Conservation (phyloP, 2,888 invertebrate genomes). For the Clanis bilineata region DNA sequence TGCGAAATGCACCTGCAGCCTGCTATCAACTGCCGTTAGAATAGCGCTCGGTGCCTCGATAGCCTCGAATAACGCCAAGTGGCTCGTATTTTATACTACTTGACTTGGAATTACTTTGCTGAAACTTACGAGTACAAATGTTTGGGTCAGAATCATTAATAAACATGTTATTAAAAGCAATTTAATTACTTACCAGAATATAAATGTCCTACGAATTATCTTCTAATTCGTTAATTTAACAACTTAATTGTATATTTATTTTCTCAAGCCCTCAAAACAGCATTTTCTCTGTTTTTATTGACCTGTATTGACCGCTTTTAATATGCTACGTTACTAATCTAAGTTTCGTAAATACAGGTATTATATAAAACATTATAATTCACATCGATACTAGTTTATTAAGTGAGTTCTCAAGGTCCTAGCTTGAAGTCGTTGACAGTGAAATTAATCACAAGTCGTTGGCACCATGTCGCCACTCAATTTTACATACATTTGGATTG, state of each 20-base stretch:
- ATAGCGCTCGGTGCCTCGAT: neutral
- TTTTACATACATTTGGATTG: neutral
- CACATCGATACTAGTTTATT: neutral
- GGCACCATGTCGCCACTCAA: neutral
- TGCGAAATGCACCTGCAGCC: conserved; percentile 4
- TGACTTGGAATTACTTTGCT: neutral
- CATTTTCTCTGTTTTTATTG: too few species aligned
- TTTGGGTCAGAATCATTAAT: too few species aligned
- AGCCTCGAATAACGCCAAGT: neutral
- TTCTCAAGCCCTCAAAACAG: too few species aligned
- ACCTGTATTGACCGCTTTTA: too few species aligned
- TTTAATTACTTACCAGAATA: too few species aligned
- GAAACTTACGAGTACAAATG: neutral
- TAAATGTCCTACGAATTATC: too few species aligned
- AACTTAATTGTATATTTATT: too few species aligned
- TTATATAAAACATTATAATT: too few species aligned
- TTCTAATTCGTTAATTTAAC: too few species aligned
- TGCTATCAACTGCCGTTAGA: conserved; percentile 5
- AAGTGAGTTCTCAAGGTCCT: neutral
- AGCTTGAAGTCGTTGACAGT: neutral
- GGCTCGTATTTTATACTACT: neutral
- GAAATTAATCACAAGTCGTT: neutral
- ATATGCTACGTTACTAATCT: too few species aligned
- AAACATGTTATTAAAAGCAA: too few species aligned
- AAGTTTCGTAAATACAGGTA: too few species aligned